Evolutionary conservation across 2,888 invertebrate species (phyloP), one percentile per base, ranked within the genome.

Genomic region (Tenthredo mesomela): DNA sequence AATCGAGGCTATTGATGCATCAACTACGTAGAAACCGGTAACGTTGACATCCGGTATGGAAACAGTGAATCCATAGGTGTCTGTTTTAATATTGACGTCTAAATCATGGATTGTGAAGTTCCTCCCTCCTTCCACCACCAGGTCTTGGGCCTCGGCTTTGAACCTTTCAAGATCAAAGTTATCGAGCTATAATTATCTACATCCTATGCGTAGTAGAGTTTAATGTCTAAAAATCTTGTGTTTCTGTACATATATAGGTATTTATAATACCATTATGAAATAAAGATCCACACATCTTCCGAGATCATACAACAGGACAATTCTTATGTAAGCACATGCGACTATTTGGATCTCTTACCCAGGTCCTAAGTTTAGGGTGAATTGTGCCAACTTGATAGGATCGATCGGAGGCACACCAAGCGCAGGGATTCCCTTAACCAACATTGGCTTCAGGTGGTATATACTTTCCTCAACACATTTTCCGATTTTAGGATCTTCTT

Each of bases 41-140:
- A 9, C 61, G 21, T 1, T n/a, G 10, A 40, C n/a, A 21, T 43
- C 40, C 37, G 80, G 37, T 5, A 80, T 33, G n/a, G 21, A 37
- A 33, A 61, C 43, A 40, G 3, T 37, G 80, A 80, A 65, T 61
- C 37, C 10, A 61, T 37, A 80, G 0, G 40, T 61, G 25, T 80
- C 18, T 10, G 37, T 25, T 1, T 21, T 18, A 21, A 40, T 84
- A 88, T 95, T 94, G 82, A 94, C 92, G n/a, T 95, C 95, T 47
- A 80, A 15, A 6, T 80, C 9, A 4, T 80, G 47, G 58, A 80
- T 65, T 33, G 21, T 10, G 43, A 61, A 80, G 61, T 80, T 80
- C 21, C 40, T 43, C 5, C 12, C 61, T 61, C 80, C 80, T 12
- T 21, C 21, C 12, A 80, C 18, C 7, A 37, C 9, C 12, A 80